These are phyloP conservation scores for Drosophila affinis DNA, from an alignment of 2,888 invertebrate genomes.

Conservation along the genomic window DNA sequence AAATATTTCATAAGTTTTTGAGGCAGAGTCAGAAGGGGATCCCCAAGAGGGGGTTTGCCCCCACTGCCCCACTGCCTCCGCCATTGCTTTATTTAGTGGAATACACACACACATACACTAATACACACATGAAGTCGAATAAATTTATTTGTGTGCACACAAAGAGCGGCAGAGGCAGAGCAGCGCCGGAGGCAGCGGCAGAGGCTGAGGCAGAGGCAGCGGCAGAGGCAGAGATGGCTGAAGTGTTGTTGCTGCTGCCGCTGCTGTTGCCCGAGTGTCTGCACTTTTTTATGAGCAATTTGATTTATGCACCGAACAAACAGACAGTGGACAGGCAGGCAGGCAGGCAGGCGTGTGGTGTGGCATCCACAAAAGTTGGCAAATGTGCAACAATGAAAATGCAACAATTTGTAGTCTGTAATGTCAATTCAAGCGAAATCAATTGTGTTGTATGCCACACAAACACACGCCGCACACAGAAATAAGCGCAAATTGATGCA, in stretches of 20 bases:
- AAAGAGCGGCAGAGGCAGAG: background rate
- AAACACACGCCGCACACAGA: constrained; percentile 10
- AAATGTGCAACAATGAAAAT: constrained; percentile 28
- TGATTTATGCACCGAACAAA: constrained; percentile 46
- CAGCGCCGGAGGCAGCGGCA: background rate
- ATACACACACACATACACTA: constrained; percentile 8
- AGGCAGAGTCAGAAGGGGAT: background rate
- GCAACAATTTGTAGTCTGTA: constrained; percentile 38
- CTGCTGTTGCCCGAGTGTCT: constrained; percentile 15
- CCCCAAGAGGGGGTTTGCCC: background rate
- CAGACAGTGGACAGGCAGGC: background rate
- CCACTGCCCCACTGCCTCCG: background rate
- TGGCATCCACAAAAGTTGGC: constrained; percentile 16
- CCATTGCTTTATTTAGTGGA: constrained; percentile 11
- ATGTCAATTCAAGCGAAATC: constrained; percentile 52
- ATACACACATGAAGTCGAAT: constrained; percentile 16
- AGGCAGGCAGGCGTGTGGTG: background rate
- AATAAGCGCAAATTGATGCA: constrained; percentile 7
- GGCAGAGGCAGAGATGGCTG: constrained; percentile 2
- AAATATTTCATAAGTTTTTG: constrained; percentile 47
- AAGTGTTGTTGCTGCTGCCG: constrained; percentile 10
- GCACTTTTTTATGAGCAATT: constrained; percentile 53
- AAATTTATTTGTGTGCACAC: constrained; percentile 17
- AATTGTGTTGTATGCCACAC: constrained; percentile 45
- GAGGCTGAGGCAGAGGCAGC: background rate